Conservation (phyloP, 2,797 vertebrate species). For the Coregonus sp. region DNA sequence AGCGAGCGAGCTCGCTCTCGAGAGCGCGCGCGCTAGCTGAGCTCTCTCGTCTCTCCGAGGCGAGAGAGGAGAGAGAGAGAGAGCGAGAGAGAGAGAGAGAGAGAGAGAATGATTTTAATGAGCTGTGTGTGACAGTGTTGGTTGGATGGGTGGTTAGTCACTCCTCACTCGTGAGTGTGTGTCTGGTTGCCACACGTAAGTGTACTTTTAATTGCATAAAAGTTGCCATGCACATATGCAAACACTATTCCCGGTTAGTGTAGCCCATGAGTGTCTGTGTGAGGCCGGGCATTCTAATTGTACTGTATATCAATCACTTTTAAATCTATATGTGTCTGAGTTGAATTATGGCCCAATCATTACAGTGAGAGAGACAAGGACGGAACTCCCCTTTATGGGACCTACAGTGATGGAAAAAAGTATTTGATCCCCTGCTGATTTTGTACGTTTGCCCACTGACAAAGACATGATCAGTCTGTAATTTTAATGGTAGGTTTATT, state of each 20-base stretch:
- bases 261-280: slow-evolving; percentile 13
- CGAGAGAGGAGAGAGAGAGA: too few species aligned
- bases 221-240: neutral
- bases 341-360: slow-evolving; percentile 20
- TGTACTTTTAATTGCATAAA: neutral
- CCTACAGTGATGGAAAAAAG: too few species aligned
- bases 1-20: too few species aligned
- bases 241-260: neutral
- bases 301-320: slow-evolving; percentile 45
- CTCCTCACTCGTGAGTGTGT: neutral
- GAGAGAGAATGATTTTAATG: too few species aligned
- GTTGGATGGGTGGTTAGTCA: neutral
- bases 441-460: too few species aligned
- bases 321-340: slow-evolving; percentile 49
- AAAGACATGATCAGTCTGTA: too few species aligned
- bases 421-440: too few species aligned
- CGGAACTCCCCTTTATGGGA: too few species aligned
- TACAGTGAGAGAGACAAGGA: neutral
- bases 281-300: slow-evolving; percentile 25
- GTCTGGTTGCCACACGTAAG: slow-evolving; percentile 2
- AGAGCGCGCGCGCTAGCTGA: too few species aligned
- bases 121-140: neutral
- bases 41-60: too few species aligned
- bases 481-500: too few species aligned
- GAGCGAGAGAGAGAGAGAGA: too few species aligned